Base-by-base conservation (phyloP, 2,113 vertebrate genomes). In the Drymodes brunneopygia region DNA sequence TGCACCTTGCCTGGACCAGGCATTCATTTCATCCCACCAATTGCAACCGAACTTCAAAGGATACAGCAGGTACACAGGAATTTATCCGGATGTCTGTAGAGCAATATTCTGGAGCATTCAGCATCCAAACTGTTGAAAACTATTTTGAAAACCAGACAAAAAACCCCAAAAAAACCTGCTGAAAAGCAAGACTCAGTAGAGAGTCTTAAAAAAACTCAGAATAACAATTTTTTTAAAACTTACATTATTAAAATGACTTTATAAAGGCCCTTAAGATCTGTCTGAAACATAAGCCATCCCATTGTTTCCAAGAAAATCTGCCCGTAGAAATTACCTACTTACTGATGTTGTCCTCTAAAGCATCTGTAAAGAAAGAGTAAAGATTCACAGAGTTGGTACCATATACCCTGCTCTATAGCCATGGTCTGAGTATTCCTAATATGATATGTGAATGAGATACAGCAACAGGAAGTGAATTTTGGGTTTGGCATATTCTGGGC, bases 391-490 rank as follows among this genome's bases (percentile, higher is more conserved):
- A 40, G 6, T 3, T 54, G 18, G 0, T 4, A 23, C 53, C 10
- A 7, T 1, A 0, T 19, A 3, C 4, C 3, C 12, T 50, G 10
- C 5, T 24, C 12, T 36, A 3, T 15, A n/a, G 11, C 12, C 9
- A 5, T 47, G 28, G 4, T n/a, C n/a, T 51, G 4, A 40, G 4
- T 42, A 29, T 11, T 24, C 1, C 2, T 38, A 60, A 47, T 13
- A 53, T 0, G 51, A n/a, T n/a, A n/a, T n/a, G 6, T 21, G 16
- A 70, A 10, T 38, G 12, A 62, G 4, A 10, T 33, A 19, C 4
- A 65, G 36, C 5, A 77, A 31, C 31, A 58, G 6, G 2, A 8
- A 62, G 22, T 4, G 16, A 1, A 3, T 1, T 45, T 60, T 53
- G 3, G 3, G 14, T 50, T 51, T 1, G 17, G 9, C 10, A 2